Percentiles rank a stretch among this genome's conserved stretches.
Evolutionary conservation across 2,888 invertebrate species (phyloP).

Genomic region (Epinotia demarniana): DNA sequence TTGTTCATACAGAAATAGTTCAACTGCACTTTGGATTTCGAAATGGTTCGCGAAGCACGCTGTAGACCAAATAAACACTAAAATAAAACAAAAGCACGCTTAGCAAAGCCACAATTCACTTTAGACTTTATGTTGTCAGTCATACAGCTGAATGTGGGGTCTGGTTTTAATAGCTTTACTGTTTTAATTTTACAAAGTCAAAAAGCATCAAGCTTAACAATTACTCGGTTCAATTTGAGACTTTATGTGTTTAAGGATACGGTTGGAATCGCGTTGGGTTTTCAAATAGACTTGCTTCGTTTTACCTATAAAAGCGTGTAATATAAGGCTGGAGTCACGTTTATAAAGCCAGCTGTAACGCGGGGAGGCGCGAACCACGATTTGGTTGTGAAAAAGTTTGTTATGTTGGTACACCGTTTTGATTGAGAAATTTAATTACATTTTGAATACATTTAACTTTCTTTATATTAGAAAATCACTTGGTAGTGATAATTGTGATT

Average conservation of each 20-base stretch:
- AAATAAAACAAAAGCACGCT: neutral
- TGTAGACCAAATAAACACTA: conserved; percentile 9
- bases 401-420: conserved; percentile 25
- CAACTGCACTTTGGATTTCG: conserved; percentile 28
- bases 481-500: neutral
- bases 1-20: conserved; percentile 25
- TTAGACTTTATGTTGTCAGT: neutral
- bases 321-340: conserved; percentile 23
- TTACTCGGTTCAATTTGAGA: too few relatives aligned
- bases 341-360: conserved; percentile 26
- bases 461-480: neutral
- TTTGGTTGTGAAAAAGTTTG: conserved; percentile 33
- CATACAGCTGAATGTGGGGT: neutral
- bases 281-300: neutral
- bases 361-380: conserved; percentile 39
- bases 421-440: conserved; percentile 20
- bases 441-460: neutral
- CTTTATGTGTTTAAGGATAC: neutral
- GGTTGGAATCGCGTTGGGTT: neutral
- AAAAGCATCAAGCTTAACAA: neutral
- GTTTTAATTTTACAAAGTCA: neutral
- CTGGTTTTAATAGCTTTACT: neutral
- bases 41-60: conserved; percentile 6
- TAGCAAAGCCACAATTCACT: neutral
- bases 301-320: conserved; percentile 1